Conservation (phyloP, 2,113 vertebrate species). For the Centropristis striata region DNA sequence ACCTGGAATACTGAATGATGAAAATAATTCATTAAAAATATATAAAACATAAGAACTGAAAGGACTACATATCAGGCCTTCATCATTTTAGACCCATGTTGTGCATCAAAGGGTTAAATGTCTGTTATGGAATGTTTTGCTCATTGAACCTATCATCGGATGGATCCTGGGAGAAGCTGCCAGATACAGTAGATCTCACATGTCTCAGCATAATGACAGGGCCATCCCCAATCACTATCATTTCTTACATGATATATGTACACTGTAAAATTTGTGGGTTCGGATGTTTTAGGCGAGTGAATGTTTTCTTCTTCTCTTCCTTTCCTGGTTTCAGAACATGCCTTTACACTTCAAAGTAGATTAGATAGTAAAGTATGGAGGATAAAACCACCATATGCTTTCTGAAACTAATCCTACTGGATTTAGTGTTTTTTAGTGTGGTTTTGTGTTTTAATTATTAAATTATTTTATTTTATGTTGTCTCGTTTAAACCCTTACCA, state of each 20-base stretch:
- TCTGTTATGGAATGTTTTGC: neutral
- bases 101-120: too few relatives aligned
- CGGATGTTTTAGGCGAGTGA: neutral
- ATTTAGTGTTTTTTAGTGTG: neutral
- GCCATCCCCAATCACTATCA: constrained; percentile 7
- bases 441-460: too few relatives aligned
- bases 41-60: too few relatives aligned
- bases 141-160: neutral
- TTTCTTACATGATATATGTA: constrained; percentile 12
- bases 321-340: neutral
- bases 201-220: constrained; percentile 25
- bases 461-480: too few relatives aligned
- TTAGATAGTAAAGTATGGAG: neutral
- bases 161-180: neutral
- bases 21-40: too few relatives aligned
- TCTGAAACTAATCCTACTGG: too few relatives aligned
- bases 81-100: too few relatives aligned
- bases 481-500: too few relatives aligned
- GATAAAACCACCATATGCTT: neutral
- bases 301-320: neutral
- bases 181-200: constrained; percentile 16
- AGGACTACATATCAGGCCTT: too few relatives aligned
- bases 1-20: too few relatives aligned
- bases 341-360: neutral
- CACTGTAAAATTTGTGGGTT: neutral